Percentiles rank a stretch among this genome's conserved stretches.
phyloP scores from a whole-genome alignment of 2,113 vertebrate species.

The Beaufortia kweichowensis region DNA sequence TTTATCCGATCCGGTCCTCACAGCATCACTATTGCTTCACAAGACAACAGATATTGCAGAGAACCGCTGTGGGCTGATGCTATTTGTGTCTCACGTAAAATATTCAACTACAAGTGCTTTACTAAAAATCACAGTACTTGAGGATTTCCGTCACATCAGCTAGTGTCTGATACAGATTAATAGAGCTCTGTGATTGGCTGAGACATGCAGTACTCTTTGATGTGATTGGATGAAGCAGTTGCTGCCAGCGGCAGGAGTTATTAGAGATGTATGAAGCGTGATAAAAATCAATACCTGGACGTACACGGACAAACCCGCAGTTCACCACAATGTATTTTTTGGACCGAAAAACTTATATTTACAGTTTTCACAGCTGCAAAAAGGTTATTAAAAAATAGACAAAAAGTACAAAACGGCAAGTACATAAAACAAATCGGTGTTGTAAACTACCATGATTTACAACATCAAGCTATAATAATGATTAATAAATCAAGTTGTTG shows the following conservation, averaged over 20 bases:
- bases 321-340: too few species aligned
- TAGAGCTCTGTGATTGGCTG: not conserved
- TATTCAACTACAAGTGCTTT: not conserved
- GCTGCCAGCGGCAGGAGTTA: not conserved
- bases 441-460: too few species aligned
- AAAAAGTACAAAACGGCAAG: too few species aligned
- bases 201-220: not conserved
- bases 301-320: not conserved
- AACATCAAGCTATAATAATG: too few species aligned
- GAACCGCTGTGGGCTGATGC: not conserved
- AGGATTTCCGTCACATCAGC: not conserved
- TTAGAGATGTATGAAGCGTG: not conserved
- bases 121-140: not conserved
- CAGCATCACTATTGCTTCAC: not conserved
- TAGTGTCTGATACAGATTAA: not conserved
- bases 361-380: too few species aligned
- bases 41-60: not conserved
- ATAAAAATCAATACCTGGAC: not conserved
- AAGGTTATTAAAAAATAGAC: too few species aligned
- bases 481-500: too few species aligned
- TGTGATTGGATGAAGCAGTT: not conserved
- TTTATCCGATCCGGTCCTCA: not conserved
- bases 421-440: too few species aligned
- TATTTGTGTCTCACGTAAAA: not conserved
- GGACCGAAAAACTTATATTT: too few species aligned